Conservation (phyloP, 2,888 invertebrate genomes). For the Chymomyza procnemis region DNA sequence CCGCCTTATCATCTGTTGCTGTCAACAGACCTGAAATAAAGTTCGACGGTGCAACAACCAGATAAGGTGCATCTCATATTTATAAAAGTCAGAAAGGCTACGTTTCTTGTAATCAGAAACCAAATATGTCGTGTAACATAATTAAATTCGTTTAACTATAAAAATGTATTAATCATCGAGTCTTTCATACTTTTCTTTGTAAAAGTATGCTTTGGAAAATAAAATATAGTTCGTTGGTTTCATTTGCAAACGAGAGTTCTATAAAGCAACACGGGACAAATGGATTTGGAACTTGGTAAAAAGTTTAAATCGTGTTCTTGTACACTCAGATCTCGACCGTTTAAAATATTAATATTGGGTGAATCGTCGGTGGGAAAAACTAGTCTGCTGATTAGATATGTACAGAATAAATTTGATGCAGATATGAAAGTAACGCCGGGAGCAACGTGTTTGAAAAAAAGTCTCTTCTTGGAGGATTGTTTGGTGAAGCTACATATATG, state of each 20-base stretch:
- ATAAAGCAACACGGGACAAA: neutral
- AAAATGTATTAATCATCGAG: too few relatives aligned
- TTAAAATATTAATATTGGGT: slow-evolving; percentile 97
- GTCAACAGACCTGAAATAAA: too few relatives aligned
- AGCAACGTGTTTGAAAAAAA: slow-evolving; percentile 99
- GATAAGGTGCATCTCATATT: too few relatives aligned
- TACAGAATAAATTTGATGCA: slow-evolving; percentile 99
- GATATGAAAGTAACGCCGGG: slow-evolving; percentile 99
- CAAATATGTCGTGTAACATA: too few relatives aligned
- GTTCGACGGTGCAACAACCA: too few relatives aligned
- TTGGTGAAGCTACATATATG: neutral
- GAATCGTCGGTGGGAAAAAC: slow-evolving; percentile 99
- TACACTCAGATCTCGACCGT: slow-evolving; percentile 76
- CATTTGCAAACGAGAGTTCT: neutral
- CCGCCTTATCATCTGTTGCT: too few relatives aligned
- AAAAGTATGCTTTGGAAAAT: neutral
- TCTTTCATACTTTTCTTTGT: neutral
- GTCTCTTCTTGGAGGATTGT: slow-evolving; percentile 90
- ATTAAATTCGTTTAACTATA: too few relatives aligned
- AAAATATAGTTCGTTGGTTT: neutral
- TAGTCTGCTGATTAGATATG: slow-evolving; percentile 97
- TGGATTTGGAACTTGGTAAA: neutral
- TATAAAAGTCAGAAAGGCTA: too few relatives aligned
- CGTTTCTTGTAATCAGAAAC: too few relatives aligned
- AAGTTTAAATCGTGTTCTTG: neutral